A percentile compares a stretch with the other conserved stretches of the same genome.
Evolutionary conservation across 1,140 invertebrate genomes (phyloP).

Genomic region (Sarcophaga bullata): DNA sequence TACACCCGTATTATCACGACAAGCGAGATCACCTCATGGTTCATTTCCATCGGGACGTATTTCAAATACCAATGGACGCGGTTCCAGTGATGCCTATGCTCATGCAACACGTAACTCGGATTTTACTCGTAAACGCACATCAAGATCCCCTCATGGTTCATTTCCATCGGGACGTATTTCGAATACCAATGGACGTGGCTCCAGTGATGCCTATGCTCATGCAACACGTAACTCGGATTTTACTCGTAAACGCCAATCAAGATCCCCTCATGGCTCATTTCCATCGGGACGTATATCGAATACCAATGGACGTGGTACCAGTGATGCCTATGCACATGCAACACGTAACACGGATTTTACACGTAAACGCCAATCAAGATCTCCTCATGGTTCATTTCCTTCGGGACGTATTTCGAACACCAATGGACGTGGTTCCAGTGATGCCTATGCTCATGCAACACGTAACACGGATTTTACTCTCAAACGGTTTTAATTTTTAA

Average conservation of each 20-base stretch:
- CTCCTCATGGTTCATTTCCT: no score
- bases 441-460: constrained; percentile 58
- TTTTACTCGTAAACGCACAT: constrained; percentile 49
- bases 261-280: no score
- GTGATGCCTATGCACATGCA: constrained; percentile 59
- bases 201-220: constrained; percentile 59
- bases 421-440: constrained; percentile 54
- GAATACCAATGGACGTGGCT: constrained; percentile 52
- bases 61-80: constrained; percentile 52
- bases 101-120: constrained; percentile 55
- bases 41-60: constrained; percentile 47
- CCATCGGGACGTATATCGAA: no score
- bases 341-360: no score
- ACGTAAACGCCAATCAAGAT: no score
- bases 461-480: constrained; percentile 54
- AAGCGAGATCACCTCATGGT: background rate
- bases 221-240: constrained; percentile 52
- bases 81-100: constrained; percentile 57
- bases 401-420: constrained; percentile 49
- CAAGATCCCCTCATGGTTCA: background rate
- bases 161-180: constrained; percentile 49
- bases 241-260: constrained; percentile 53
- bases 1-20: background rate
- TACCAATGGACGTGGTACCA: constrained; percentile 53
- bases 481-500: constrained; percentile 40